These are phyloP conservation scores for Parapristionchus giblindavisi DNA, from an alignment of 2,888 invertebrate genomes.

Conservation along the genomic window DNA sequence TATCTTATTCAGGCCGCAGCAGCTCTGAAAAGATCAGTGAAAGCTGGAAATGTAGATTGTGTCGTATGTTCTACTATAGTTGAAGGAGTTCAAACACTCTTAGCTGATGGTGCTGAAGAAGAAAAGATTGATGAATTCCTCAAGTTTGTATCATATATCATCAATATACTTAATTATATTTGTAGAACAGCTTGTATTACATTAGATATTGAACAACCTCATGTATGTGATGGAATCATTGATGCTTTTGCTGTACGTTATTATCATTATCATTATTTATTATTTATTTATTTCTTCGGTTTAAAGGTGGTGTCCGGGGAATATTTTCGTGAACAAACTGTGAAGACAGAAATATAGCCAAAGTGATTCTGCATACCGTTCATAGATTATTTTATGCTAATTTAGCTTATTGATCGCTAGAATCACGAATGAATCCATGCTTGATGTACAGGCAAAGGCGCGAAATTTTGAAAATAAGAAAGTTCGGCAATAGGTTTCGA, in stretches of 20 bases:
- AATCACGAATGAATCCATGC: too few species aligned
- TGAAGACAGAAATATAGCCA: too few species aligned
- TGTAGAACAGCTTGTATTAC: conserved; percentile 50
- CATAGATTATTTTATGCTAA: too few species aligned
- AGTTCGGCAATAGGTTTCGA: too few species aligned
- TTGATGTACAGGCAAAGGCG: too few species aligned
- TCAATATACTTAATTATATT: background rate
- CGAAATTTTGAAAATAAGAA: too few species aligned
- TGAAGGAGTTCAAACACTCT: conserved; percentile 10
- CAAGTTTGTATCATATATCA: conserved; percentile 41
- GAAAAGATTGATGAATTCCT: conserved; percentile 53
- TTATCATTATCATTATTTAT: background rate
- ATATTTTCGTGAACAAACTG: background rate
- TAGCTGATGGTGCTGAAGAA: conserved; percentile 46
- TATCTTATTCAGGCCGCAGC: too few species aligned
- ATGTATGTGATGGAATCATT: conserved; percentile 58
- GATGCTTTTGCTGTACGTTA: conserved; percentile 49
- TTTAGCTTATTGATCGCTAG: too few species aligned
- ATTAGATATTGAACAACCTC: conserved; percentile 53
- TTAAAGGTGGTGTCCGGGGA: background rate
- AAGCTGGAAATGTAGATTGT: background rate
- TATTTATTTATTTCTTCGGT: background rate
- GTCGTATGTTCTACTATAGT: conserved; percentile 8
- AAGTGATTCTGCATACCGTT: too few species aligned
- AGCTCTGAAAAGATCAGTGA: too few species aligned